Base-by-base conservation (phyloP, 2,113 vertebrate species). In the Brienomyrus brachyistius region DNA sequence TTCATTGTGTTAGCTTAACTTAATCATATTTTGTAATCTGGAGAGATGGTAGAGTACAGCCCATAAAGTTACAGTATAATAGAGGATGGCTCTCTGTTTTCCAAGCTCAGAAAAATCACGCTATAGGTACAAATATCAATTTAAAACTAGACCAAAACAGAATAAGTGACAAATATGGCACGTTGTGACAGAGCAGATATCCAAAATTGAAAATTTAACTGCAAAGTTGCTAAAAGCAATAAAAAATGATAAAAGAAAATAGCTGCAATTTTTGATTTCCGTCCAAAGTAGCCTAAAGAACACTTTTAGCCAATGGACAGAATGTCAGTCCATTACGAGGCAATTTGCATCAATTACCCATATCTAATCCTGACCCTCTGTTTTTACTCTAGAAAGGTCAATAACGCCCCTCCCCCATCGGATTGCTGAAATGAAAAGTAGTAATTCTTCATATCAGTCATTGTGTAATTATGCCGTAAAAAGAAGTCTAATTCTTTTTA, bases 41-140 rank as follows among this genome's bases (percentile, higher is more conserved):
- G 23, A 66, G 66, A 86, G 19, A 88, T 91, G 88, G 0, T 43
- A 31, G 50, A 40, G 35, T 54, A 89, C 91, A 91, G 91, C 89
- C 84, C 91, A 62, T 90, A 31, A 82, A 92, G 90, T 91, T 89
- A 31, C 89, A 90, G 21, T 90, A 90, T 87, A 92, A 92, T 89
- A 92, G 88, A 86, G 51, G 23, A 90, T 91, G 91, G 91, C 89
- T 90, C 92, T 85, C 90, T 90, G 89, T 92, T 88, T 90, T 93
- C 94, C 92, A 89, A 86, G 89, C 88, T 88, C 92, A 89, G 91
- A 93, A 93, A 94, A 91, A 92, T 86, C 91, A 93, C 89, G 92
- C 91, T 93, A 89, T 91, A 66, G 87, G 88, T 94, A 93, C 90
- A 94, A 94, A 94, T 91, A 90, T 93, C 86, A 86, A 91, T 93